These are phyloP conservation scores for Notechis scutatus DNA, from an alignment of 2,113 vertebrate genomes.

Conservation along the genomic window DNA sequence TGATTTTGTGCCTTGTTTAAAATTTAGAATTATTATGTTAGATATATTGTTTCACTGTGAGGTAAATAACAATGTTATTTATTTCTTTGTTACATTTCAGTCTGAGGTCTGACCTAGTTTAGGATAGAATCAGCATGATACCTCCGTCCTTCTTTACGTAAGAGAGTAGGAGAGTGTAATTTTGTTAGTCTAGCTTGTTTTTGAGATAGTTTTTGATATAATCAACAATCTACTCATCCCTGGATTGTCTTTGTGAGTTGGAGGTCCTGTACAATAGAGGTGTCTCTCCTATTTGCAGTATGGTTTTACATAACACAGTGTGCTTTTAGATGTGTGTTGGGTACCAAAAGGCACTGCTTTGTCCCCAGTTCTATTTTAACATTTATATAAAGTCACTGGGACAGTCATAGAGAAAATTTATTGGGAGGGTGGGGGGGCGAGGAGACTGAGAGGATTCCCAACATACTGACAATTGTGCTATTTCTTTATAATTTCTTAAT, in stretches of 20 bases:
- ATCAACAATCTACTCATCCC: not conserved
- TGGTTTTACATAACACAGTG: not conserved
- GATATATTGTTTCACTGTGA: not conserved
- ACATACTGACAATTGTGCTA: not conserved
- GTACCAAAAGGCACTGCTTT: not conserved
- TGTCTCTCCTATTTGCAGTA: not conserved
- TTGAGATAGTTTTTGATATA: not conserved
- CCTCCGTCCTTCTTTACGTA: not conserved
- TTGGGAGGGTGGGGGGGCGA: accelerated
- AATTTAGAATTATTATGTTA: not conserved
- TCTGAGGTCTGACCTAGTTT: not conserved
- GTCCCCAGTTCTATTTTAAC: not conserved
- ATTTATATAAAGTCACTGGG: not conserved
- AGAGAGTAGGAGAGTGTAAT: not conserved
- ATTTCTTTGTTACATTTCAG: not conserved
- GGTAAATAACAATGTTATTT: not conserved
- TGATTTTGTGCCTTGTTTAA: not conserved
- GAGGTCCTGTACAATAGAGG: not conserved
- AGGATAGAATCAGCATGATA: not conserved
- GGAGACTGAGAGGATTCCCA: not conserved
- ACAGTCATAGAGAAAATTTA: not conserved
- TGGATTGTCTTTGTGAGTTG: not conserved
- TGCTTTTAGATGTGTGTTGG: not conserved
- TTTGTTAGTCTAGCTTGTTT: not conserved
- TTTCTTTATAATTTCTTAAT: not conserved